Base-by-base conservation (phyloP, 2,888 invertebrate species). In the Chymomyza caudatula region DNA sequence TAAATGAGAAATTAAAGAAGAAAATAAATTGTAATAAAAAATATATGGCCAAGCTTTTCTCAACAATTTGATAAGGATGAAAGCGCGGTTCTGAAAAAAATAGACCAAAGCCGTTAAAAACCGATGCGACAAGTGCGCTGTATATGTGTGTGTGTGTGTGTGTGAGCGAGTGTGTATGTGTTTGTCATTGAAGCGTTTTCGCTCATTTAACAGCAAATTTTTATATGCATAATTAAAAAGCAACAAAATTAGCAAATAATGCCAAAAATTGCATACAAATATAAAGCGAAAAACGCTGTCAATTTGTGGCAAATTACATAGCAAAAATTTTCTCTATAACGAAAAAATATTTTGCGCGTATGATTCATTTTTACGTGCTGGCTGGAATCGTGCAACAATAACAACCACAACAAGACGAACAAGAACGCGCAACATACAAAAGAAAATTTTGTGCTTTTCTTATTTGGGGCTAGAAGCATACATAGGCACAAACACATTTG, bases 301-400 rank as follows among this genome's bases (percentile, higher is more conserved):
- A 47, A 47, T n/a, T n/a, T n/a, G n/a, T n/a, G n/a, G n/a, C 19
- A 20, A 51, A 51, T 15, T 17, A 2, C 19, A 22, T 5, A 20
- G 20, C 3, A 20, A 51, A 53, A 15, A 25, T 53, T 53, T 53
- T 53, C 53, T 53, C 4, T 53, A 53, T 17, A 51, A 51, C 29
- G 23, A 53, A 20, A 25, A 53, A 3, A 3, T 23, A 17, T 51
- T 51, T 51, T 22, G 1, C 15, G 53, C 25, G 52, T 23, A 53
- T 53, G 53, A 53, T 2, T 53, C 53, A 53, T 53, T 65, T 51
- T 65, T 63, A 51, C 58, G 20, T 65, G 68, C 63, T 60, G 19
- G 74, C 77, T 67, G 73, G 74, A 76, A 61, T 44, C 70, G 57
- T 73, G 65, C 63, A 76, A 70, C 65, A 70, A 75, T 65, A 67